Evolutionary conservation across 2,888 invertebrate species (phyloP), one percentile per base, ranked within the genome.

Genomic region (Ernsta delagoae): DNA sequence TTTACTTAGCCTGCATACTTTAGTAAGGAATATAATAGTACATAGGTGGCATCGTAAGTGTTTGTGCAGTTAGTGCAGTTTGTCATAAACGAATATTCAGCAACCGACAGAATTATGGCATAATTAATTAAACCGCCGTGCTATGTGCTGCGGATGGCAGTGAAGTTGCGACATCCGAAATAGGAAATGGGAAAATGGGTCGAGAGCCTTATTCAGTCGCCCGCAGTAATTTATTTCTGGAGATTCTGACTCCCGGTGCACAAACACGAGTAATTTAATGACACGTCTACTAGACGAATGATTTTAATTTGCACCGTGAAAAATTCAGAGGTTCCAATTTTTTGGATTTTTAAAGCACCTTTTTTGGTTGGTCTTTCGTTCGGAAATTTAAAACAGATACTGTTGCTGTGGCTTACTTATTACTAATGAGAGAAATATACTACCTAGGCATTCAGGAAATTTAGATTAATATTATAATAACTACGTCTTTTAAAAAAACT

Each of bases 181-280:
- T 62, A 68, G 68, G 62, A 68, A 69, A 59, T 69, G 53, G 69
- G 69, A 63, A 68, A 69, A 59, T 69, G 53, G 69, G 69, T 69
- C 69, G 63, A 69, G 69, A 63, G 43, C 16, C 63, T 50, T 63
- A 69, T 59, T 69, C 69, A 69, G 68, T 68, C 45, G 63, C 57
- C 67, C 62, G 62, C 69, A 63, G 69, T 68, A 68, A 68, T 68
- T 68, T 68, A 68, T 68, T 68, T 56, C 68, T 50, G 57, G 68
- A 62, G 68, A 68, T 62, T 62, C 16, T 59, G 59, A 61, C 12
- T 68, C 50, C 57, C 61, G 24, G n/a, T 68, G 68, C 61, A 68
- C 68, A 68, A 68, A 68, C 62, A 63, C 68, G 62, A 50, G 68
- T 68, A 68, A 63, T 63, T 68, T 68, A 68, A 62, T 68, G 68